Base-by-base conservation (phyloP, 2,888 invertebrate species). In the Drosophila greeni region DNA sequence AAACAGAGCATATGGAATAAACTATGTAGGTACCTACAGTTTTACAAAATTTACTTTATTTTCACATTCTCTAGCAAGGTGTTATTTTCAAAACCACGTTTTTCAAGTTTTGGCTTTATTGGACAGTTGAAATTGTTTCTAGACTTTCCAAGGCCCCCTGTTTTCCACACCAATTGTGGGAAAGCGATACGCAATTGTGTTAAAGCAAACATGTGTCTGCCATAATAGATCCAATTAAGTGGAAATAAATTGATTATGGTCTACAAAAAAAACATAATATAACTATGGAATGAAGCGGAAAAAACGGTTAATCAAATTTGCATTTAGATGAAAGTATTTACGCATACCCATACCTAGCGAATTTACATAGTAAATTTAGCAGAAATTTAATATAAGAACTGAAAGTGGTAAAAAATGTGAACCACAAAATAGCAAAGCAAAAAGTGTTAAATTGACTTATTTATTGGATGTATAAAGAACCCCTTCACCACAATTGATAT, bases 241-340 rank as follows among this genome's bases (percentile, higher is more conserved):
- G 52, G 60, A 74, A 62, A 72, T 72, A 66, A 74, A 69, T 67
- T 68, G 60, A 69, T 74, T 66, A 65, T 67, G 67, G 47, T 42
- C 39, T 37, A 47, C 20, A 54, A 18, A 56, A 55, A 65, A 52
- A 62, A 61, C 8, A 36, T 34, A 40, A 49, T 37, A 20, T 20
- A 49, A 48, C 54, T 39, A 60, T 45, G 33, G 40, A 45, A 47
- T 31, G 45, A 57, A 61, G 45, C 40, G 43, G 55, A 53, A 52
- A 60, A 71, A 66, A 75, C 70, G 76, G 85, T 85, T 85, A 81
- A 85, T 85, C 85, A 84, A 83, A 81, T 85, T 84, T 85, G 81
- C 79, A 85, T 84, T 81, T 84, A 82, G 76, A 70, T 70, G 72
- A 76, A 70, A 72, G 62, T 74, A 73, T 72, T 76, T 71, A 68